Conservation (phyloP, 2,888 invertebrate genomes). For the Mimumesa dahlbomi region DNA sequence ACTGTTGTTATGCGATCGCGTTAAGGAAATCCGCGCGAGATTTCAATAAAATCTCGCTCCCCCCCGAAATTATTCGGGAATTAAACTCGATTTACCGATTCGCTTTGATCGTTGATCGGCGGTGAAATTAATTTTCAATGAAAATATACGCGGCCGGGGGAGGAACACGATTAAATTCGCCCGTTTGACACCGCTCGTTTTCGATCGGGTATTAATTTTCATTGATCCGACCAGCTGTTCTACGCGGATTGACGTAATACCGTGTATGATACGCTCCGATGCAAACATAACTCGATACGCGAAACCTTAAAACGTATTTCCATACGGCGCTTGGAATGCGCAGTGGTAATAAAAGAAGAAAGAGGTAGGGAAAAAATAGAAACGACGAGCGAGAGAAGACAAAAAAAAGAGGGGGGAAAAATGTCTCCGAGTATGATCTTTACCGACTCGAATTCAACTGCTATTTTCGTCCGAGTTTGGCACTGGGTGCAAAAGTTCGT, state of each 20-base stretch:
- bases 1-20: too few species aligned
- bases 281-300: conserved; percentile 24
- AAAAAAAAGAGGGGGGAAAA: too few species aligned
- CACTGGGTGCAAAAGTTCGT: conserved; percentile 14
- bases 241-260: conserved; percentile 15
- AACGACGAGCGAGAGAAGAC: too few species aligned
- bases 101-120: conserved; percentile 32
- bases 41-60: background rate
- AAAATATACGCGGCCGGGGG: background rate
- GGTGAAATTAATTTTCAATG: conserved; percentile 24
- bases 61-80: too few species aligned
- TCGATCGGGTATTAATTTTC: conserved; percentile 30
- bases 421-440: conserved; percentile 15
- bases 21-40: too few species aligned
- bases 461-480: conserved; percentile 55
- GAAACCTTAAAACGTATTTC: conserved; percentile 33
- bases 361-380: too few species aligned
- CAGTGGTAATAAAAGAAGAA: too few species aligned
- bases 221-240: background rate
- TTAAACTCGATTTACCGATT: too few species aligned
- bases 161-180: conserved; percentile 22
- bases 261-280: conserved; percentile 7
- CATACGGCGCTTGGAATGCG: conserved; percentile 9
- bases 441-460: conserved; percentile 6
- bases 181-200: conserved; percentile 2